phyloP scores from a whole-genome alignment of 2,113 vertebrate genomes.

The Sorex araneus region DNA sequence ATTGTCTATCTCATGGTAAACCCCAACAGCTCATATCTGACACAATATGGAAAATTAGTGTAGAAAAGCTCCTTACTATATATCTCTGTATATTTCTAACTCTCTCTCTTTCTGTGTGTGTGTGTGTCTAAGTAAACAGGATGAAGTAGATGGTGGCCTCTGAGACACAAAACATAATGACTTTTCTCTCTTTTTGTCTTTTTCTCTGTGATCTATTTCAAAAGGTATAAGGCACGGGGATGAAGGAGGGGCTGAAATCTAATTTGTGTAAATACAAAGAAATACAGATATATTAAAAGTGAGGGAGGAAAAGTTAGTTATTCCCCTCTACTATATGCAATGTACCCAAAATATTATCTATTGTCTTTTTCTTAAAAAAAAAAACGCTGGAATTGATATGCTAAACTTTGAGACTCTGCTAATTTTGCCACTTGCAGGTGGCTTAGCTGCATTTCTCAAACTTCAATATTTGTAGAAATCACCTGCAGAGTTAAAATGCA shows the following conservation, averaged over 20 bases:
- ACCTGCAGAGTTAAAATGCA: neutral
- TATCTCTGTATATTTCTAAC: neutral
- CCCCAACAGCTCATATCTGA: neutral
- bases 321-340: slow-evolving; percentile 20
- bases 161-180: neutral
- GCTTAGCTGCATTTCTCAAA: neutral
- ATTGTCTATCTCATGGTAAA: neutral
- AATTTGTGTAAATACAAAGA: neutral
- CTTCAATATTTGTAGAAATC: neutral
- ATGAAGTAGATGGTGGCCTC: too few relatives aligned
- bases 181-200: too few relatives aligned
- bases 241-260: too few relatives aligned
- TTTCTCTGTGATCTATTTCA: too few relatives aligned
- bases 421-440: neutral
- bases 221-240: too few relatives aligned
- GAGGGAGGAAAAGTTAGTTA: neutral
- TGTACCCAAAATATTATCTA: neutral
- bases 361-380: neutral
- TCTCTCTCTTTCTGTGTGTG: too few relatives aligned
- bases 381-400: neutral
- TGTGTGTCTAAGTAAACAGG: too few relatives aligned
- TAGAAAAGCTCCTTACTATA: neutral
- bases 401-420: neutral
- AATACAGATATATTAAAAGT: slow-evolving; percentile 19
- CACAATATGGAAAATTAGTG: neutral